Base-by-base conservation (phyloP, 2,113 vertebrate species). In the Pteruthius melanotis region DNA sequence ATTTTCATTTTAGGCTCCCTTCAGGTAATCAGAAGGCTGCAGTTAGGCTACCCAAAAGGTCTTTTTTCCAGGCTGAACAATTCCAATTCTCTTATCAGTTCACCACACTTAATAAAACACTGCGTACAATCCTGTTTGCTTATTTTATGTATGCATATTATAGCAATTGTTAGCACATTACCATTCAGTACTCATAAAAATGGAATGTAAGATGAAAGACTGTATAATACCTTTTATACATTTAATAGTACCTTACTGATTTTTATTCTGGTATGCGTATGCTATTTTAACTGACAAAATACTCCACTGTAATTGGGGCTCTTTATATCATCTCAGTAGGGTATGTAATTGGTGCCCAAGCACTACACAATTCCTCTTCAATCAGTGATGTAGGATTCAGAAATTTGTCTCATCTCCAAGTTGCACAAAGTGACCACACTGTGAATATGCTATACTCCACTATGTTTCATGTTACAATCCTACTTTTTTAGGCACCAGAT, bases 301-400 rank as follows among this genome's bases (percentile, higher is more conserved):
- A 94, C 87, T 96, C 68, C 79, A 90, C 82, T 91, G 9, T 97
- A 94, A 96, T 96, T 96, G 92, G 71, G 60, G 75, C 88, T 93
- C 88, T 96, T 96, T 90, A 90, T 88, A 92, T 92, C 75, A 53
- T 88, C 92, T 92, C 90, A 83, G 85, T 81, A 76, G 84, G 68
- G 40, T 86, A 60, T 83, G 44, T 95, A 93, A 95, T 96, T 93
- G 92, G 71, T 90, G 90, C 83, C 90, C 92, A 93, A 92, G 93
- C 90, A 81, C 93, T 93, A 15, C 70, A 88, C 56, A 95, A 75
- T 93, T 83, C 80, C 93, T 95, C 94, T 97, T 95, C 94, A 97
- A 94, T 93, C 95, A 96, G 83, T 79, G 26, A 39, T 93, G 52
- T 52, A 64, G 27, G 52, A 87, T 96, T 93, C 71, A 85, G 64